These are phyloP conservation scores for Megalops atlanticus DNA, from an alignment of 2,113 vertebrate species.

Conservation along the genomic window DNA sequence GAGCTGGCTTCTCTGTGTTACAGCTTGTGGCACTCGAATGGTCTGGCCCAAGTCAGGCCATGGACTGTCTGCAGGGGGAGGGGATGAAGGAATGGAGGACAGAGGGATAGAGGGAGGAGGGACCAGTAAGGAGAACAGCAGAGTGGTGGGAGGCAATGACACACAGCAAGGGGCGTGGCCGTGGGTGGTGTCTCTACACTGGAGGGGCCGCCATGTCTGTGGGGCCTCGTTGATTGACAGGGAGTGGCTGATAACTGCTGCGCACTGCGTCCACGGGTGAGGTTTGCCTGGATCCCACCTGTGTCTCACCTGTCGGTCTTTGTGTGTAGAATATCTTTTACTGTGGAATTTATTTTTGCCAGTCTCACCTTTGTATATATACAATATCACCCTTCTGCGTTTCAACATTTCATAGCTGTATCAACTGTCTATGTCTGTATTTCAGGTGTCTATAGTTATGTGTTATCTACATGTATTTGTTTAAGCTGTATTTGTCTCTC, in stretches of 20 bases:
- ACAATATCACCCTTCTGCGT: not conserved
- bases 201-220: slow-evolving; percentile 62
- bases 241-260: slow-evolving; percentile 87
- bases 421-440: not conserved
- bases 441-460: not conserved
- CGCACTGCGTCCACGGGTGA: slow-evolving; percentile 92
- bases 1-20: slow-evolving; percentile 30
- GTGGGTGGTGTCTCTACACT: slow-evolving; percentile 81
- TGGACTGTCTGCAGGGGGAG: too few species aligned
- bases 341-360: not conserved
- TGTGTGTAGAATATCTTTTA: not conserved
- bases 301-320: not conserved
- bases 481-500: not conserved
- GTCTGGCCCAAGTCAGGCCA: slow-evolving; percentile 31
- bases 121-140: slow-evolving; percentile 22
- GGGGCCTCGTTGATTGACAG: slow-evolving; percentile 79
- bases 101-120: not conserved
- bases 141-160: slow-evolving; percentile 79
- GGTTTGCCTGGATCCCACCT: not conserved
- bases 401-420: not conserved
- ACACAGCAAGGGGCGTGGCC: slow-evolving; percentile 83
- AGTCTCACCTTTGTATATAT: not conserved
- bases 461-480: not conserved
- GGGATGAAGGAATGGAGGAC: slow-evolving; percentile 27
- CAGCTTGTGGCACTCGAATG: slow-evolving; percentile 79